Evolutionary conservation across 1,140 invertebrate genomes (phyloP), one percentile per base, ranked within the genome.

Genomic region (Sipha flava): DNA sequence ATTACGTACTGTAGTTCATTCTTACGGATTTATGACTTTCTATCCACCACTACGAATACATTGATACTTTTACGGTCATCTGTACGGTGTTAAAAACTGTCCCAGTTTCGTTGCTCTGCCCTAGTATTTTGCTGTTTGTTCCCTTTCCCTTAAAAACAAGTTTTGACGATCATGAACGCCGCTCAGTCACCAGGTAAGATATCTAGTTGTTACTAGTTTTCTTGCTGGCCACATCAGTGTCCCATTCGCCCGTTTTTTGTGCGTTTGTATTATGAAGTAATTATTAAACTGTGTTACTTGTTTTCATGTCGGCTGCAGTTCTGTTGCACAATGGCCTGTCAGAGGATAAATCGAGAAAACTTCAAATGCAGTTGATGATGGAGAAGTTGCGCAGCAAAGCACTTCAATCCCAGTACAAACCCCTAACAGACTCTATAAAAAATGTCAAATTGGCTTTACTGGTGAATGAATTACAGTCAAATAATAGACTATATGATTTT

Each of bases 371-470:
- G 85, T 88, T 93, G 80, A 86, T 95, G 45, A 95, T 96, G 93
- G 94, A 96, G 84, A 93, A 93, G 84, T 85, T 96, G n/a, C 89
- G 93, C 62, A 91, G 91, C 12, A 93, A 93, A 86, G 88, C 90
- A 37, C 85, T 87, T 0, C 91, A 93, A 83, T 90, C 91, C 0
- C 73, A 77, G 21, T 77, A 77, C 82, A 95, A 93, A 86, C 89
- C 91, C 45, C 90, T 96, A 83, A 87, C 89, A 40, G 95, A 97
- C 85, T 93, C 91, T 81, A 92, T 94, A 9, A 96, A 96, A 87
- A 91, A 90, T 81, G 89, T 95, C 66, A 88, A 94, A 80, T 92
- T 94, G 89, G 90, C 92, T 73, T 89, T 95, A 84, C 86, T 95
- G 86, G 94, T 95, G 88, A 87, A 87, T 87, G 70, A 40, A n/a